Conservation (phyloP, 2,113 vertebrate species). For the Tiliqua scincoides region DNA sequence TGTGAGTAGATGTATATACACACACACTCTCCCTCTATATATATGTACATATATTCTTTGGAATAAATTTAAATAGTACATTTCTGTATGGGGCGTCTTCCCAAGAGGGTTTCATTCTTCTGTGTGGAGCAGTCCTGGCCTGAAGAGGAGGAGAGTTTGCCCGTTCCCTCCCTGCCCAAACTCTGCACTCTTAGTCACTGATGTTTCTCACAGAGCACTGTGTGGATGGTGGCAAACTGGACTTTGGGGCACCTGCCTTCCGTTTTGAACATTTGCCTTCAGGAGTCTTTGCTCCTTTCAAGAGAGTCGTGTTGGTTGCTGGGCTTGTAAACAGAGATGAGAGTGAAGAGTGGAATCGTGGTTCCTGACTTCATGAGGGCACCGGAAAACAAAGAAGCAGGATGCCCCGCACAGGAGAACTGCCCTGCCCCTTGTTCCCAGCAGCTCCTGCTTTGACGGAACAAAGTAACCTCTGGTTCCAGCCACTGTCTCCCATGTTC, state of each 20-base stretch:
- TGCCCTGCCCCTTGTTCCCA: no score
- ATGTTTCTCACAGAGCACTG: neutral
- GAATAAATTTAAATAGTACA: constrained; percentile 37
- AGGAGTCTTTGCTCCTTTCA: neutral
- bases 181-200: neutral
- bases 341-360: neutral
- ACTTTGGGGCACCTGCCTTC: no score
- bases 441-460: no score
- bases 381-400: neutral
- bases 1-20: neutral
- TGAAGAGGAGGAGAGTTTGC: neutral
- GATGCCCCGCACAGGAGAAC: no score
- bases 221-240: no score
- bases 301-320: neutral
- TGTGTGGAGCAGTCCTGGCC: neutral
- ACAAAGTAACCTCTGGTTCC: no score
- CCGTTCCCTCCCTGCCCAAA: neutral
- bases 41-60: constrained; percentile 34
- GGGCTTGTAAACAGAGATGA: neutral
- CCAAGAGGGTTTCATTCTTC: neutral
- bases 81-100: constrained; percentile 13
- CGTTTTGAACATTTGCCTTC: neutral
- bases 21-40: neutral
- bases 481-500: no score
- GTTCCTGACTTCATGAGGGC: neutral